Evolutionary conservation across 2,797 vertebrate species (phyloP), one percentile per base, ranked within the genome.

Genomic region (Mormyrops attenuatus): DNA sequence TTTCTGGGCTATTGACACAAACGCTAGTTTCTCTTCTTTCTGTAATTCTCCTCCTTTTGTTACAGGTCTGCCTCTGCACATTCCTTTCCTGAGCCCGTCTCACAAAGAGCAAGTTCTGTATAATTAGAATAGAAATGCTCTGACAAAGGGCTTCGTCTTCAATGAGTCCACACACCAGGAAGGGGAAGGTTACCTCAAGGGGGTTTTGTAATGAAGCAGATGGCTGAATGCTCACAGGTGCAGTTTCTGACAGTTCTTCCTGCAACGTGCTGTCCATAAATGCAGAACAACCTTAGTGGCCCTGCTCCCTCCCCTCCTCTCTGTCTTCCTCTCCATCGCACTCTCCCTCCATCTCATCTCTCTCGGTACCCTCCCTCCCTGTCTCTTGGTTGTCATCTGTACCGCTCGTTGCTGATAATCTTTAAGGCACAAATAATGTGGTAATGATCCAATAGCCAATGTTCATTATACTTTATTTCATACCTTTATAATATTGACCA

Each of bases 121-220:
- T 96, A 95, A 96, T 96, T 96, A 95, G 93, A 95, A 95, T 91
- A 93, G 95, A 96, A 95, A 94, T 92, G 95, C 93, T 95, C 92
- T 95, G 95, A 95, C 95, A 96, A 95, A 96, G 94, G 93, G 94
- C 93, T 95, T 96, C 94, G 95, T 93, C 94, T 94, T 93, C 93
- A 93, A 95, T 94, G 95, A 95, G 94, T 92, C 93, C 91, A 92
- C 93, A 92, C 34, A 89, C 88, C 57, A 90, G 93, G 93, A 94
- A 93, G 91, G 87, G 93, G 94, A 96, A 96, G 96, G 95, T 96
- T 94, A 96, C 93, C 95, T 96, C 95, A 96, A 96, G 95, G 95
- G 95, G 94, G 95, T 96, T 96, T 95, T 95, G 92, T 96, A 96
- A 96, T 96, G 94, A 95, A 95, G 93, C 95, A 96, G 95, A 96